Evolutionary conservation across 1,140 invertebrate species (phyloP), one percentile per base, ranked within the genome.

Genomic region (Ganaspis sp.): DNA sequence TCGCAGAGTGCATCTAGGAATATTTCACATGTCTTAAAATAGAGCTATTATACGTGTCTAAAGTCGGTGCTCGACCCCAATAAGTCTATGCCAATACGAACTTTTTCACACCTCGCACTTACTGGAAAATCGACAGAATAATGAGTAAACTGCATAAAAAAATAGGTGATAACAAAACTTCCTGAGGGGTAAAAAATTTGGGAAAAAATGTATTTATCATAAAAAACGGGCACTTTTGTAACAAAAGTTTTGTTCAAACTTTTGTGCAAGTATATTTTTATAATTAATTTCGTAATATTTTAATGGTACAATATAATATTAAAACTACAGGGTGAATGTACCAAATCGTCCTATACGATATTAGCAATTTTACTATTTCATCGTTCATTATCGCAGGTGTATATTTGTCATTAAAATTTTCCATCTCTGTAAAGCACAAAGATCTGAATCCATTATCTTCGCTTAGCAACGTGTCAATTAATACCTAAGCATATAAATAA

Each of bases 41-140:
- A 64, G 58, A 29, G 23, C 1, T 29, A 64, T 64, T 64, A 64
- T 64, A 64, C 0, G 58, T 11, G 23, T 64, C 58, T 64, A 64
- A 34, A 34, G 58, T 64, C 58, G 23, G 58, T 64, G 58, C 58
- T 64, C 58, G 58, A 64, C 58, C 58, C 58, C 58, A 64, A 64
- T 64, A 64, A 64, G 23, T 29, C 58, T 64, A 45, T 17, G 29
- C 23, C 3, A 26, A 64, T 26, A 29, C 11, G 23, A 64, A 64
- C 12, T 64, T 64, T 64, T 58, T 64, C 12, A 15, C 23, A 29
- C 58, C 4, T 26, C 9, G 29, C 29, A 34, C 29, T 34, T 34
- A 34, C 2, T n/a, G 4, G 45, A 49, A 49, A 49, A 49, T 49
- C 45, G 45, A 49, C n/a, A 17, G 15, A 17, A 0, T n/a, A 6